A percentile compares a stretch with the other conserved stretches of the same genome.
Evolutionary conservation across 1,140 invertebrate genomes (phyloP).

Genomic region (Drosophila aff.): DNA sequence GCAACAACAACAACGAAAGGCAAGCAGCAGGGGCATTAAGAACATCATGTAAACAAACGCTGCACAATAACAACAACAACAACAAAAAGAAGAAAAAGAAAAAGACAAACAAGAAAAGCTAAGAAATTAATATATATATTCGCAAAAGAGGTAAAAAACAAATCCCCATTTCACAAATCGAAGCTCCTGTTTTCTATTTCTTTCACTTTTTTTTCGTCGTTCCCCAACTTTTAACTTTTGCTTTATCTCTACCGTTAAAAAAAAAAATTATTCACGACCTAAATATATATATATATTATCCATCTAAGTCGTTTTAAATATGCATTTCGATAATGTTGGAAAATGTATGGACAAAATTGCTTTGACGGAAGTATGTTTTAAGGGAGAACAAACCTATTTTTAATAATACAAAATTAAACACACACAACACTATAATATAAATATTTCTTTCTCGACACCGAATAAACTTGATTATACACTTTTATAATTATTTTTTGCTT

Average conservation of each 20-base stretch:
- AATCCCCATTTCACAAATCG: slow-evolving; percentile 8
- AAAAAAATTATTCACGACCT: slow-evolving; percentile 3
- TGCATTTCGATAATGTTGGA: slow-evolving; percentile 12
- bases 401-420: neutral
- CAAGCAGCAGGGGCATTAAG: slow-evolving; percentile 15
- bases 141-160: neutral
- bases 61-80: slow-evolving; percentile 9
- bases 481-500: neutral
- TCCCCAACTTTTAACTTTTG: neutral
- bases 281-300: neutral
- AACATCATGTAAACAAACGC: slow-evolving; percentile 7
- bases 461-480: slow-evolving; percentile 15
- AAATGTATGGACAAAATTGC: neutral
- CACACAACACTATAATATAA: neutral
- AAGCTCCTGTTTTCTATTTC: slow-evolving; percentile 25
- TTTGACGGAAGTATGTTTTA: slow-evolving; percentile 3
- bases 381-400: neutral
- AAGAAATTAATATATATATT: slow-evolving; percentile 10
- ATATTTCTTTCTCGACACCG: slow-evolving; percentile 10
- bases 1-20: slow-evolving; percentile 33
- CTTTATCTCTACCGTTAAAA: neutral
- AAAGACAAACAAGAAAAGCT: neutral
- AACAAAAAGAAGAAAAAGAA: neutral
- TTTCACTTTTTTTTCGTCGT: neutral
- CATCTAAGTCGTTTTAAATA: slow-evolving; percentile 2